Base-by-base conservation (phyloP, 1,140 invertebrate species). In the Lerema accius region DNA sequence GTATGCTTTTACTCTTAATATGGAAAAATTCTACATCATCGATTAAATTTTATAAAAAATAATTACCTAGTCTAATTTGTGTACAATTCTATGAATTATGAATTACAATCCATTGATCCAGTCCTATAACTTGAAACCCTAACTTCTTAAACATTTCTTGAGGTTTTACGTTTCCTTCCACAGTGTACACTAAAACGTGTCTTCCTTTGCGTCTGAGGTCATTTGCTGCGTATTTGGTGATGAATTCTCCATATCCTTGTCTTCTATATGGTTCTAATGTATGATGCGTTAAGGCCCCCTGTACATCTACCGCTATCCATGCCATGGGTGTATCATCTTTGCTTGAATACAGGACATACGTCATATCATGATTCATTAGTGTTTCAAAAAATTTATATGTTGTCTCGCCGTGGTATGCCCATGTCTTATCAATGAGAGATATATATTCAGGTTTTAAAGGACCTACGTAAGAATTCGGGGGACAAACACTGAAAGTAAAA, bases 101-200 rank as follows among this genome's bases (percentile, higher is more conserved):
- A n/a, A n/a, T n/a, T n/a, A n/a, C 14, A 11, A 75, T 17, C 71
- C 70, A 80, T 10, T 50, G 61, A 45, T 69, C 67, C 15, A 59
- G 39, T 11, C 71, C 73, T 46, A 67, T 26, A 19, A 53, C 23
- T 23, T 59, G 17, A 59, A 79, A 82, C n/a, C 69, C 68, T 7
- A 82, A 56, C 65, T 74, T 78, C 4, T 56, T 32, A 16, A 82
- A 75, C 3, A 80, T 32, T 1, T 63, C 69, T 55, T 78, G 66
- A 1, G 79, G 48, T 14, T 55, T 64, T 3, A 60, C 11, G 42
- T 78, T 78, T 6, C 70, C 37, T 55, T 66, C 58, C 17, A 64
- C 7, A 10, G 79, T 78, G 14, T 75, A 73, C 4, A 63, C 71
- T 10, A 82, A 45, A 0, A 70, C 32, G 46, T 71, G 15, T 45